phyloP scores from a whole-genome alignment of 2,888 invertebrate species.

The Tribolium freemani region DNA sequence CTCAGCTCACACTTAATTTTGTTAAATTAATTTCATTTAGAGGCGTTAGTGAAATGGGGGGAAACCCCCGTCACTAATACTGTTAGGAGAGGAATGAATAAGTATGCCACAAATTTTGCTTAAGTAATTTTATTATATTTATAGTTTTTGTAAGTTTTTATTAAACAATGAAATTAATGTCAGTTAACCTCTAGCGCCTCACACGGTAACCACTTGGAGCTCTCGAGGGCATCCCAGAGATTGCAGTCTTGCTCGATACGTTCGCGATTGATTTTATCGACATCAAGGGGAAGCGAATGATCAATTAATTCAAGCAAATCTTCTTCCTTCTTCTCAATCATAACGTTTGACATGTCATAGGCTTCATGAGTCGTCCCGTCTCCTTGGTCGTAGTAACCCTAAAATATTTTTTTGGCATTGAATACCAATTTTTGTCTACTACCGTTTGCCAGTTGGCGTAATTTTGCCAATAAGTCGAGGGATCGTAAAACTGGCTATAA shows the following conservation, averaged over 20 bases:
- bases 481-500: slow-evolving; percentile 86
- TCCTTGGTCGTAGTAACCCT: slow-evolving; percentile 67
- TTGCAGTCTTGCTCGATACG: slow-evolving; percentile 81
- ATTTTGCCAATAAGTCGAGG: slow-evolving; percentile 89
- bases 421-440: slow-evolving; percentile 9
- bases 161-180: neutral
- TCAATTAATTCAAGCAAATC: slow-evolving; percentile 83
- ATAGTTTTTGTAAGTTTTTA: neutral
- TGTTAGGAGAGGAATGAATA: no score
- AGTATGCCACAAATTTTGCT: neutral
- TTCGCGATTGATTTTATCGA: slow-evolving; percentile 84
- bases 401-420: slow-evolving; percentile 48
- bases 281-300: slow-evolving; percentile 80
- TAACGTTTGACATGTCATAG: slow-evolving; percentile 57
- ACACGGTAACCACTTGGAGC: slow-evolving; percentile 87
- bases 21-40: no score
- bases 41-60: no score
- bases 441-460: slow-evolving; percentile 81
- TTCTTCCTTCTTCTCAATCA: slow-evolving; percentile 67
- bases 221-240: slow-evolving; percentile 85
- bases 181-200: slow-evolving; percentile 79
- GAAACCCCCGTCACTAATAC: no score
- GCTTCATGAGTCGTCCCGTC: slow-evolving; percentile 66
- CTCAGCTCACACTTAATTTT: no score
- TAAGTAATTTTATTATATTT: neutral